Percentiles rank a stretch among this genome's conserved stretches.
These are phyloP conservation scores for Trachelus troglodyta DNA, from an alignment of 2,888 invertebrate species.

Conservation along the genomic window DNA sequence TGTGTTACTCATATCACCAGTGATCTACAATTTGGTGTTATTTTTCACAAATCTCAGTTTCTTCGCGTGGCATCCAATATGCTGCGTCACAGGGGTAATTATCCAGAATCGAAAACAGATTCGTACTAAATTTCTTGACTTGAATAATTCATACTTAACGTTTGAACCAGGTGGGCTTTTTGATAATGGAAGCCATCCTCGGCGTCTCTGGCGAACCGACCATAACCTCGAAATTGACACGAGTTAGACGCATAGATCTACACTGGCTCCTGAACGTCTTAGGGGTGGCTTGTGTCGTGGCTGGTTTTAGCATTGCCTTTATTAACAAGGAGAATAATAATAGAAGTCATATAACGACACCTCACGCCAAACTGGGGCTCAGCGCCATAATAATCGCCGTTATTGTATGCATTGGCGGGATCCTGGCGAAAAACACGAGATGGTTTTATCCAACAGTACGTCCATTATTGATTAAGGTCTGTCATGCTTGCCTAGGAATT, in stretches of 20 bases:
- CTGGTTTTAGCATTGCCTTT: slow-evolving; percentile 51
- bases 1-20: slow-evolving; percentile 51
- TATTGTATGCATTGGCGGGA: slow-evolving; percentile 45
- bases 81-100: slow-evolving; percentile 58
- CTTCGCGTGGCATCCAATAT: slow-evolving; percentile 62
- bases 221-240: slow-evolving; percentile 41
- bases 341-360: slow-evolving; percentile 45
- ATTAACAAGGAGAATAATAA: slow-evolving; percentile 43
- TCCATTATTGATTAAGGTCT: slow-evolving; percentile 53
- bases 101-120: neutral
- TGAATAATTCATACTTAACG: too few species aligned
- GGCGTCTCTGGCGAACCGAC: slow-evolving; percentile 56
- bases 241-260: slow-evolving; percentile 46
- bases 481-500: slow-evolving; percentile 55
- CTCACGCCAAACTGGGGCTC: slow-evolving; percentile 53
- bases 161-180: slow-evolving; percentile 44
- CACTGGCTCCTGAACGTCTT: slow-evolving; percentile 56
- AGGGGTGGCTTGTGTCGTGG: slow-evolving; percentile 46
- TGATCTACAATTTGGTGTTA: slow-evolving; percentile 54
- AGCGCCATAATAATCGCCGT: slow-evolving; percentile 45
- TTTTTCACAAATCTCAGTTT: slow-evolving; percentile 41
- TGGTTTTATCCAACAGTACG: slow-evolving; percentile 55
- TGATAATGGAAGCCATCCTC: slow-evolving; percentile 55
- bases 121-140: neutral
- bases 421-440: slow-evolving; percentile 52